phyloP scores from a whole-genome alignment of 2,888 invertebrate genomes.

The Cyaniris semiargus region DNA sequence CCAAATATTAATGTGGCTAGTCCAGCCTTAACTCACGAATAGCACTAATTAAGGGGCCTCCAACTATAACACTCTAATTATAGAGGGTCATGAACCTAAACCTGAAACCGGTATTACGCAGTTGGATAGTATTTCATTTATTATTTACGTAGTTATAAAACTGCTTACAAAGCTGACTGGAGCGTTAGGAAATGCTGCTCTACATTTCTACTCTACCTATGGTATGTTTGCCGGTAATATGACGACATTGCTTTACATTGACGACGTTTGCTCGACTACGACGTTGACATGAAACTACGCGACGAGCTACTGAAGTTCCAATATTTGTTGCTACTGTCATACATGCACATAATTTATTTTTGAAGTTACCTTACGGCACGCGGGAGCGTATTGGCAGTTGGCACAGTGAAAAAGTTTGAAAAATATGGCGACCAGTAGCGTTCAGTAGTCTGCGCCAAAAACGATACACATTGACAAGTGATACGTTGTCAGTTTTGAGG shows the following conservation, averaged over 20 bases:
- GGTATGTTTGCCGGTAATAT: not conserved
- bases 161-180: conserved; percentile 14
- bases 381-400: not conserved
- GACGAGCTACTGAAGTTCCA: not conserved
- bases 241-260: not conserved
- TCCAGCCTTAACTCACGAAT: not conserved
- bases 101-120: not conserved
- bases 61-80: not conserved
- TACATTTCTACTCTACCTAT: not conserved
- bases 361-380: not conserved
- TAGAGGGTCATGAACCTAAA: not conserved
- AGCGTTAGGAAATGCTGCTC: not conserved
- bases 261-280: not conserved
- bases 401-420: not conserved
- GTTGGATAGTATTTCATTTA: conserved; percentile 1
- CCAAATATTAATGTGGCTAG: not conserved
- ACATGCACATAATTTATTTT: not conserved
- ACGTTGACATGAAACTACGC: not conserved
- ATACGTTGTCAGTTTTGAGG: conserved; percentile 20
- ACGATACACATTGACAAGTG: conserved; percentile 1
- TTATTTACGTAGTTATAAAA: conserved; percentile 16
- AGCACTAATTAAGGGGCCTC: not conserved
- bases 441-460: not conserved
- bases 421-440: not conserved
- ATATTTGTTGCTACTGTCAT: not conserved